These are phyloP conservation scores for Euplexia lucipara DNA, from an alignment of 2,888 invertebrate genomes.

Conservation along the genomic window DNA sequence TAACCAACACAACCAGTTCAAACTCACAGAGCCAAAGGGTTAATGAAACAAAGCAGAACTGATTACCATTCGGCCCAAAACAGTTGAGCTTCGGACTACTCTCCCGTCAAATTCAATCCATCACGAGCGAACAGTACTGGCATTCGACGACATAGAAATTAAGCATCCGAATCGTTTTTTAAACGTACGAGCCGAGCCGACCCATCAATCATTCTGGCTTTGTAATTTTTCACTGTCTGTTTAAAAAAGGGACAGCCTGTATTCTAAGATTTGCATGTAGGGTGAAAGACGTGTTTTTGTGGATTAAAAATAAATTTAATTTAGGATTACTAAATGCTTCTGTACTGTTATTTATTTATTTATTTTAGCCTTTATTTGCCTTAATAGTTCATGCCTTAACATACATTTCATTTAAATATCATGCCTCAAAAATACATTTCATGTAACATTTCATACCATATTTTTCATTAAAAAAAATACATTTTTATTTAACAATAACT, in stretches of 20 bases:
- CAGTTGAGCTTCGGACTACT: slow-evolving; percentile 48
- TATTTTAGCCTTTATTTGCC: no score
- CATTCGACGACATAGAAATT: slow-evolving; percentile 86
- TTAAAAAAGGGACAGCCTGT: slow-evolving; percentile 63
- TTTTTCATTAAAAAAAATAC: no score
- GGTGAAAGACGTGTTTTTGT: slow-evolving; percentile 16
- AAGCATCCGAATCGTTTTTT: slow-evolving; percentile 86
- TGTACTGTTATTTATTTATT: no score
- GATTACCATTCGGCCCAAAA: slow-evolving; percentile 28
- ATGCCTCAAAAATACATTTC: no score
- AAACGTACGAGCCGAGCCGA: slow-evolving; percentile 74
- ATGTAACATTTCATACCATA: no score
- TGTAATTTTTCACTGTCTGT: slow-evolving; percentile 86
- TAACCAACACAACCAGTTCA: not conserved
- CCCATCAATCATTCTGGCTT: slow-evolving; percentile 84
- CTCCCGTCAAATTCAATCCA: slow-evolving; percentile 76
- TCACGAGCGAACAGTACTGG: slow-evolving; percentile 75
- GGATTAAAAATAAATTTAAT: not conserved
- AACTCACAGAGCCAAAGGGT: not conserved
- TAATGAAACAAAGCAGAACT: slow-evolving; percentile 28
- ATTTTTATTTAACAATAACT: no score
- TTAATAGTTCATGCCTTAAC: no score
- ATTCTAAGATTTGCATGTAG: slow-evolving; percentile 59
- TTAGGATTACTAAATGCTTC: no score
- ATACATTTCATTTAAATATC: no score